Conservation (phyloP, 1,140 invertebrate species). For the Hetaerina americana region DNA sequence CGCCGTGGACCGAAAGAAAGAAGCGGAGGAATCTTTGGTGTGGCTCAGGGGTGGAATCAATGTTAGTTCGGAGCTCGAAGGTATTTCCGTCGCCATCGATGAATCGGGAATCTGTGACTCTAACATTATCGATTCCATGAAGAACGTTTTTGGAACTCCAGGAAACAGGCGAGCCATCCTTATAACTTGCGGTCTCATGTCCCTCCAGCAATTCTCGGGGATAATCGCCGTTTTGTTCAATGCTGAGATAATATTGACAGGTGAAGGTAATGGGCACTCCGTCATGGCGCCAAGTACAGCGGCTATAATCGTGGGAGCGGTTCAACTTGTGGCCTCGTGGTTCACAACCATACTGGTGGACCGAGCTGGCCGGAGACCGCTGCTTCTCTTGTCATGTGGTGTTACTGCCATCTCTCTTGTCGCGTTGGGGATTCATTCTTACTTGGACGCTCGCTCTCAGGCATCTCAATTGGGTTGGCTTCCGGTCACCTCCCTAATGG, state of each 20-base stretch:
- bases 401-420: conserved; percentile 34
- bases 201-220: conserved; percentile 40
- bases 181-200: conserved; percentile 34
- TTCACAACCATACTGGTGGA: conserved; percentile 37
- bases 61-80: too few species aligned
- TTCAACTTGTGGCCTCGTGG: conserved; percentile 49
- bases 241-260: conserved; percentile 32
- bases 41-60: too few species aligned
- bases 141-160: conserved; percentile 26
- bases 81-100: too few species aligned
- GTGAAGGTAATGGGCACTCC: too few species aligned
- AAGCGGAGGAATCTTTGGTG: too few species aligned
- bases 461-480: conserved; percentile 31
- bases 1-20: too few species aligned
- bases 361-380: conserved; percentile 35
- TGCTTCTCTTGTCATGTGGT: conserved; percentile 37
- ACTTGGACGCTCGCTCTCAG: conserved; percentile 29
- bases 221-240: conserved; percentile 40
- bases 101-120: too few species aligned
- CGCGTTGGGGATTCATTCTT: conserved; percentile 28
- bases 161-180: conserved; percentile 32
- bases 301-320: conserved; percentile 46
- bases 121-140: too few species aligned
- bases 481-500: conserved; percentile 39
- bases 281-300: too few species aligned